Percentiles rank a stretch among this genome's conserved stretches.
These are phyloP conservation scores for Neostethus bicornis DNA, from an alignment of 2,797 vertebrate genomes.

Conservation along the genomic window DNA sequence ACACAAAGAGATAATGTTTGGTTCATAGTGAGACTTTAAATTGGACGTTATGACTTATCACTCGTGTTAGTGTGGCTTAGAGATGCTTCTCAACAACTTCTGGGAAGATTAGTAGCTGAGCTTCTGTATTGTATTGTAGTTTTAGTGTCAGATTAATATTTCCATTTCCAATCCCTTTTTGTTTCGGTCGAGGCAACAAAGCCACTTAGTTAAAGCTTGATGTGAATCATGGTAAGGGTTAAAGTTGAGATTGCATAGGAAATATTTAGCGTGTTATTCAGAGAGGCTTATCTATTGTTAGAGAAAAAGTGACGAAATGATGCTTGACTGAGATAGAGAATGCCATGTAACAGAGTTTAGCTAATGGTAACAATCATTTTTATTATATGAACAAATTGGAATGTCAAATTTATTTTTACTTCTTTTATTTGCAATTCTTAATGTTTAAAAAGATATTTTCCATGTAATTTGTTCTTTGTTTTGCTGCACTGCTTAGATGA, in stretches of 20 bases:
- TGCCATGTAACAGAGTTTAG: slow-evolving; percentile 1
- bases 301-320: neutral
- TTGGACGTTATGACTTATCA: neutral
- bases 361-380: slow-evolving; percentile 7
- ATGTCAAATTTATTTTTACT: neutral
- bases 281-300: slow-evolving; percentile 1
- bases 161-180: neutral
- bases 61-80: too few relatives aligned
- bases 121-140: neutral
- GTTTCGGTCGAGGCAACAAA: neutral
- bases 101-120: neutral
- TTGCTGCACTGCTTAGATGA: slow-evolving; percentile 34
- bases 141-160: neutral
- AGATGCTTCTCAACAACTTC: neutral
- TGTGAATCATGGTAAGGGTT: neutral
- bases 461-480: too few relatives aligned
- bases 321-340: neutral
- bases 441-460: too few relatives aligned
- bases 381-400: slow-evolving; percentile 3
- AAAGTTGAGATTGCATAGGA: neutral
- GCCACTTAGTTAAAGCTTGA: neutral
- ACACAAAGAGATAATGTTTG: neutral
- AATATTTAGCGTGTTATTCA: too few relatives aligned
- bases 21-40: neutral
- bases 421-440: too few relatives aligned